A percentile compares a stretch with the other conserved stretches of the same genome.
Conservation (phyloP, 1,140 invertebrate species). For the Acromyrmex echinatior region DNA sequence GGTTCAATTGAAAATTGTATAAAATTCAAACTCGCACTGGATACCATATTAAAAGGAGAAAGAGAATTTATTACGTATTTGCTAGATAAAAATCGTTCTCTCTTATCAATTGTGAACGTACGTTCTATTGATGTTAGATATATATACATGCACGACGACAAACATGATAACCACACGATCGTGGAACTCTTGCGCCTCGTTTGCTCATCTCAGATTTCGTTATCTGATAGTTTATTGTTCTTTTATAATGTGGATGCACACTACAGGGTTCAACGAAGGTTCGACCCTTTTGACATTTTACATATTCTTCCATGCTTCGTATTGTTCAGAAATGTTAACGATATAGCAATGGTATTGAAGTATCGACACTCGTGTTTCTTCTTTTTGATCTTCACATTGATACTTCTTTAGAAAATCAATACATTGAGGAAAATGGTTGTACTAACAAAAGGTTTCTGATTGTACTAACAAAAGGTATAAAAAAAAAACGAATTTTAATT, state of each 20-base stretch:
- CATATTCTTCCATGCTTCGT: not conserved
- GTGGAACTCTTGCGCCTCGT: not conserved
- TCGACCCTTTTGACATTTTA: slow-evolving; percentile 9
- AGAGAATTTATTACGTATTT: not conserved
- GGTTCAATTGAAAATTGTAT: slow-evolving; percentile 28
- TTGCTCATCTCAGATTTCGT: slow-evolving; percentile 65
- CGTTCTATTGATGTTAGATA: slow-evolving; percentile 3
- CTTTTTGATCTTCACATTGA: not conserved
- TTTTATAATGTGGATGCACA: slow-evolving; percentile 52
- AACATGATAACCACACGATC: slow-evolving; percentile 42
- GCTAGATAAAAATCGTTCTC: slow-evolving; percentile 14
- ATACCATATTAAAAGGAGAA: not conserved
- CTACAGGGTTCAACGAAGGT: slow-evolving; percentile 29
- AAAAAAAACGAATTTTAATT: no score
- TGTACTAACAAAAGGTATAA: no score
- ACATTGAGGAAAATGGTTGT: no score
- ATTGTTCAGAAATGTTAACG: slow-evolving; percentile 19
- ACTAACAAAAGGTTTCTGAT: no score
- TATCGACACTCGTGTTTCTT: not conserved
- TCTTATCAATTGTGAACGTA: not conserved
- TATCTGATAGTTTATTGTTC: slow-evolving; percentile 73
- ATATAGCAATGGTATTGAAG: not conserved
- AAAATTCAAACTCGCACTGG: slow-evolving; percentile 27
- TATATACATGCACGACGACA: not conserved
- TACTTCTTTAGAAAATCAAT: not conserved